Evolutionary conservation across 2,113 vertebrate species (phyloP).

Genomic region (Caranx ignobilis): DNA sequence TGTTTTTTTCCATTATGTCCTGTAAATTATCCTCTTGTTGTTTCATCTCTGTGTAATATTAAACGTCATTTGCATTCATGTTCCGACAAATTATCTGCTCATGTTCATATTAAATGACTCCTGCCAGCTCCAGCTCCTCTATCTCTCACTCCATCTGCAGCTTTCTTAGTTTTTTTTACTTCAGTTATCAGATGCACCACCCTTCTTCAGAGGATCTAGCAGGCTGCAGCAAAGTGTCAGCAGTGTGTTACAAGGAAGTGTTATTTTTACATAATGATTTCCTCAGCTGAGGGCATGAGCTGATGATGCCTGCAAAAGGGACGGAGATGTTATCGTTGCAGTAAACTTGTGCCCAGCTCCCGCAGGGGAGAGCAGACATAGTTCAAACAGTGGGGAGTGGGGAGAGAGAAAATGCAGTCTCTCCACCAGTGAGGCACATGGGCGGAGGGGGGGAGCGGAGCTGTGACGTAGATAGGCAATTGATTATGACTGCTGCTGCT

Average conservation of each 20-base stretch:
- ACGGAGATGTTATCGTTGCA: slow-evolving; percentile 25
- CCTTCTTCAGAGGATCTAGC: background rate
- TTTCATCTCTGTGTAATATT: background rate
- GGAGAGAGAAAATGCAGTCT: slow-evolving; percentile 28
- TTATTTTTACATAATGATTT: slow-evolving; percentile 24
- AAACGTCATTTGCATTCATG: background rate
- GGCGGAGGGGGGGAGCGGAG: slow-evolving; percentile 16
- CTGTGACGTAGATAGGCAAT: slow-evolving; percentile 71
- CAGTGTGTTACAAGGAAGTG: slow-evolving; percentile 11
- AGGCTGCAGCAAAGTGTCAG: slow-evolving; percentile 22
- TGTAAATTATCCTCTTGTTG: background rate
- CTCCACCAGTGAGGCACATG: slow-evolving; percentile 26
- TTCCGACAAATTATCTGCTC: background rate
- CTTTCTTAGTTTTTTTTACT: background rate
- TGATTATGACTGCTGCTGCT: slow-evolving; percentile 72
- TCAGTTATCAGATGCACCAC: slow-evolving; percentile 33
- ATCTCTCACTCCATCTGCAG: background rate
- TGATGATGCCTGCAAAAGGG: slow-evolving; percentile 22
- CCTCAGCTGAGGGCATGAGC: slow-evolving; percentile 14
- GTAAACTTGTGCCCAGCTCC: slow-evolving; percentile 25
- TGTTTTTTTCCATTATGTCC: background rate
- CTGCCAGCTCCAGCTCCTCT: background rate
- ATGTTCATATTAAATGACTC: background rate
- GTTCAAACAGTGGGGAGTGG: slow-evolving; percentile 44
- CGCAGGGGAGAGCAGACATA: slow-evolving; percentile 9